Base-by-base conservation (phyloP, 1,140 invertebrate species). In the Musca domestica region DNA sequence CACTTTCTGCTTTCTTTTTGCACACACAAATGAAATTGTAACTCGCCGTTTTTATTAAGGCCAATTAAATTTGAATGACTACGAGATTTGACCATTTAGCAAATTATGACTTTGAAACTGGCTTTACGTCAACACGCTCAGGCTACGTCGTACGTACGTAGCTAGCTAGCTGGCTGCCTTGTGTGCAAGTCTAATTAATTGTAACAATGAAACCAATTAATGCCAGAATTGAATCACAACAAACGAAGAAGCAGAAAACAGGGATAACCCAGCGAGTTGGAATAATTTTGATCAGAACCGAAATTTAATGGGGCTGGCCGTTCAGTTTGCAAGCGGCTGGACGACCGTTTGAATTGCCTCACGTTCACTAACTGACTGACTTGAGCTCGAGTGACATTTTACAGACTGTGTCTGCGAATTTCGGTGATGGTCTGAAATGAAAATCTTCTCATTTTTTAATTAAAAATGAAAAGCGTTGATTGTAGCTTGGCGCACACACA, bases 401-500 rank as follows among this genome's bases (percentile, higher is more conserved):
- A 61, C 19, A 27, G 19, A 27, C 22, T 15, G 51, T 54, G 20
- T 54, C 23, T 19, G 2, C 4, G 10, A 41, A 41, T 10, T 41
- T 41, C 12, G 34, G 10, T 5, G 52, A 56, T 23, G 23, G 52
- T 25, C 34, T 34, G 56, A 61, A 15, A 14, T 41, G 9, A 34
- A 27, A 34, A 54, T 54, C 3, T 15, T 10, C 27, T 61, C 56
- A 61, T 41, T 58, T 27, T 61, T 61, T 61, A 61, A 61, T 61
- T 61, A n/a, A 61, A 61, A 61, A 27, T 61, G 56, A 61, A 61
- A 61, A 61, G 20, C 56, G 30, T n/a, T 61, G 56, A 61, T 61
- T 61, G 56, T 61, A 34, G 30, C 10, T 58, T 58, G 30, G 27
- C 23, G 49, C 23, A 14, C 14, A 46, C 15, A 46, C 41, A 12